Base-by-base conservation (phyloP, 2,113 vertebrate species). In the Platycercus adscitus region DNA sequence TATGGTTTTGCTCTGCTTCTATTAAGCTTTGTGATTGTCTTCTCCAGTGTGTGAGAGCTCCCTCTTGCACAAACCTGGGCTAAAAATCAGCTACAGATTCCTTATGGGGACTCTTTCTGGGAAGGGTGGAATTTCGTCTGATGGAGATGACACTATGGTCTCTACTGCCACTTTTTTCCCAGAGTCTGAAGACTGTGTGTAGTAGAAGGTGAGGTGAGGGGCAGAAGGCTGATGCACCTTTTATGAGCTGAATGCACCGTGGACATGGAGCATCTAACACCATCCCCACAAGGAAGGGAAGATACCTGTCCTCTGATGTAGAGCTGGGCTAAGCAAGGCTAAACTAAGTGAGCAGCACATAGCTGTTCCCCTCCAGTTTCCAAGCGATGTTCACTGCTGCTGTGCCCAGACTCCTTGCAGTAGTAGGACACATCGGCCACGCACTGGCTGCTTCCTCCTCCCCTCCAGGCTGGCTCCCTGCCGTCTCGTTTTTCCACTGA, bases 381-480 rank as follows among this genome's bases (percentile, higher is more conserved):
- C 44, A 21, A 68, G 41, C 39, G 11, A 0, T 17, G 19, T 39
- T 87, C 31, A 13, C 13, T 6, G 2, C 39, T 46, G 52, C 8
- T 0, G 0, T 37, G 21, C 44, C 84, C 60, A 75, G 8, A 53
- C 37, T 79, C n/a, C 37, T 58, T 65, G 43, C 77, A 60, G 17
- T 9, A 37, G 19, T 7, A 47, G 77, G 17, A 8, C 46, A n/a
- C 61, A 39, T 11, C 0, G 0, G 5, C 69, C 52, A 31, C 0
- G 0, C 2, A 2, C 33, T 31, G 5, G 61, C 83, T 66, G 28
- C 53, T 68, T 68, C 56, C 14, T 83, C 35, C 20, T 88, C 5
- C 13, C 17, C 19, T 92, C 72, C 7, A 0, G 0, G 44, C 52
- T 17, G 11, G 3, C 28, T 79, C 41, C 17, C 33, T 60, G 50